Base-by-base conservation (phyloP, 2,888 invertebrate species). In the Leptopilina syphax region DNA sequence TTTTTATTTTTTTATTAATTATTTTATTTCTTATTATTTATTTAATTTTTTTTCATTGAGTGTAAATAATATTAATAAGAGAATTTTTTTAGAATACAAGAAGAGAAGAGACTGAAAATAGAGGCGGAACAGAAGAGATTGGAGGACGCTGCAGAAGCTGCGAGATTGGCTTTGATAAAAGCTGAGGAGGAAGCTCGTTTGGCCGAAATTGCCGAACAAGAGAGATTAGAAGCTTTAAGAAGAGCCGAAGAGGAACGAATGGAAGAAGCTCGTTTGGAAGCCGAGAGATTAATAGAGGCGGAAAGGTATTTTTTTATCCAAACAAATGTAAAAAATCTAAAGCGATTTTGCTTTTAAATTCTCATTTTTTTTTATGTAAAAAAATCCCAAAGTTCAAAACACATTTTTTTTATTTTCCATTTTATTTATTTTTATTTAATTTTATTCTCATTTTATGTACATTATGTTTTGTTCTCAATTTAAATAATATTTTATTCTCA, bases 191-290 rank as follows among this genome's bases (percentile, higher is more conserved):
- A 93, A 65, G 93, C 93, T 6, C 92, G 92, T 73, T 85, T 93
- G 79, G 93, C 92, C 79, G 93, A 94, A 92, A 92, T 93, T 82
- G 88, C 88, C 47, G 93, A 93, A 82, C 91, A 90, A 80, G 92
- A 92, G 65, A 93, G 93, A 85, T 90, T 93, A 79, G 94, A 93
- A 86, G 94, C 93, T 84, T 93, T 93, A 87, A 89, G 91, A 67
- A 91, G 92, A 84, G 92, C 91, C 0, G 93, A 93, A 84, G 93
- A 93, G 80, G 93, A 92, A 13, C 83, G 80, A 44, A 80, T 83
- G 10, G 89, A 87, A 70, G 86, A 84, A 2, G 85, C 86, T 4
- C 87, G 82, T 13, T 34, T 80, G 65, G 88, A 89, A 81, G 81
- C 84, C 7, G 85, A 86, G 27, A 86, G 85, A 70, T 84, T 88